Evolutionary conservation across 2,888 invertebrate species (phyloP), one percentile per base, ranked within the genome.

Genomic region (Pollenia labialis): DNA sequence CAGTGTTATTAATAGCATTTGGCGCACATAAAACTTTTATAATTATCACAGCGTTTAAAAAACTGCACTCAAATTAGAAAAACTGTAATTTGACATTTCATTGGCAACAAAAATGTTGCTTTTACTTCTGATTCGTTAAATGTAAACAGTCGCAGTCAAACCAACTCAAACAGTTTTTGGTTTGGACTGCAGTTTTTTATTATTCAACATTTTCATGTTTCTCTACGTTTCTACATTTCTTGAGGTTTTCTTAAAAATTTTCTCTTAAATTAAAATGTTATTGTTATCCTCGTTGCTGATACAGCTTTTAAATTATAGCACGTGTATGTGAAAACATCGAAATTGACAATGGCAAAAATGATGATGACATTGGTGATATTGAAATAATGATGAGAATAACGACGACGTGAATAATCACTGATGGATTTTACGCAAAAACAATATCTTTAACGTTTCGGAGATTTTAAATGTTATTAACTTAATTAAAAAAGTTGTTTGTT

Each of bases 401-500:
- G 18, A 60, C 62, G 44, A 69, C n/a, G 52, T 32, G 6, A 32
- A 32, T 32, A 32, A 23, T 52, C 11, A 18, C 52, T 79, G 16
- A 60, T 71, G 69, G 23, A 50, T 60, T 40, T 23, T 42, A 32
- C 32, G 11, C 44, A 44, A 64, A 16, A 44, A n/a, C 7, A 32
- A 48, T 8, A 46, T 42, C 23, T 75, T 60, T 48, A 79, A 60
- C 42, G 60, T 69, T 75, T 80, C 79, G 48, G 58, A 69, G 48
- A 62, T 74, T 80, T 69, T 48, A 85, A 80, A 23, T 69, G 74
- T 69, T 80, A 80, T 85, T 68, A 85, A 80, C 69, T 80, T 85
- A 85, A 85, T 85, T 85, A 74, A 80, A 85, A 79, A 79, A 44
- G 50, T 46, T 83, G 12, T 50, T 50, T 83, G 56, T 32, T 68